These are phyloP conservation scores for Diarsia rubi DNA, from an alignment of 2,888 invertebrate species.

Conservation along the genomic window DNA sequence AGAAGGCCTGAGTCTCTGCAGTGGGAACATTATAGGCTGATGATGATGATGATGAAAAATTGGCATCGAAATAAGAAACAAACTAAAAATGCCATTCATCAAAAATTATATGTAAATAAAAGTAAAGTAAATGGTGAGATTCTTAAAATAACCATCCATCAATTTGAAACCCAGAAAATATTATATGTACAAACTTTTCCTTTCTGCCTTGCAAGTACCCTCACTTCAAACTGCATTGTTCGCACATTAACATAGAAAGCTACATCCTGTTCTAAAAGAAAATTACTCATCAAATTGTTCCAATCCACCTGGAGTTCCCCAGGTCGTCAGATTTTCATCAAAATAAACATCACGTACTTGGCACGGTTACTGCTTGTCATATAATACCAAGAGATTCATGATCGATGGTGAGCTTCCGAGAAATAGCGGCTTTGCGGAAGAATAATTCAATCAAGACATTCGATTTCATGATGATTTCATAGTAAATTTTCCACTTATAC, in stretches of 20 bases:
- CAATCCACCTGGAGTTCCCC: conserved; percentile 48
- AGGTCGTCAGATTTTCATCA: conserved; percentile 46
- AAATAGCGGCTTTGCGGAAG: conserved; percentile 53
- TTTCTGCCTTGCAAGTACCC: conserved; percentile 24
- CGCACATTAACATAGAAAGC: conserved; percentile 49
- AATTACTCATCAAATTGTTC: conserved; percentile 47
- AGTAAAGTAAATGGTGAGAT: neutral
- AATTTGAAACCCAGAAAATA: neutral
- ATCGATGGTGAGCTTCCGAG: conserved; percentile 57
- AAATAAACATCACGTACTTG: conserved; percentile 60
- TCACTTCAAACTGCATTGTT: conserved; percentile 40
- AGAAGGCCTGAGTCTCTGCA: too few species aligned
- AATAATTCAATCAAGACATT: conserved; percentile 63
- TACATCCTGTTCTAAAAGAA: conserved; percentile 38
- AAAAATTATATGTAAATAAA: neutral
- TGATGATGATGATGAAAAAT: too few species aligned
- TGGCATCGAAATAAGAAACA: neutral
- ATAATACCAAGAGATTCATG: conserved; percentile 57
- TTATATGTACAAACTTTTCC: conserved; percentile 46
- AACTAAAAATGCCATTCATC: neutral
- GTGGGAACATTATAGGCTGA: too few species aligned
- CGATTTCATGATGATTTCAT: conserved; percentile 66
- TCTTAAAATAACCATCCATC: neutral
- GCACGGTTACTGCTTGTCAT: conserved; percentile 58
- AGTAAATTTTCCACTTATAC: conserved; percentile 60